Conservation (phyloP, 2,888 invertebrate species). For the Acleris emargana region DNA sequence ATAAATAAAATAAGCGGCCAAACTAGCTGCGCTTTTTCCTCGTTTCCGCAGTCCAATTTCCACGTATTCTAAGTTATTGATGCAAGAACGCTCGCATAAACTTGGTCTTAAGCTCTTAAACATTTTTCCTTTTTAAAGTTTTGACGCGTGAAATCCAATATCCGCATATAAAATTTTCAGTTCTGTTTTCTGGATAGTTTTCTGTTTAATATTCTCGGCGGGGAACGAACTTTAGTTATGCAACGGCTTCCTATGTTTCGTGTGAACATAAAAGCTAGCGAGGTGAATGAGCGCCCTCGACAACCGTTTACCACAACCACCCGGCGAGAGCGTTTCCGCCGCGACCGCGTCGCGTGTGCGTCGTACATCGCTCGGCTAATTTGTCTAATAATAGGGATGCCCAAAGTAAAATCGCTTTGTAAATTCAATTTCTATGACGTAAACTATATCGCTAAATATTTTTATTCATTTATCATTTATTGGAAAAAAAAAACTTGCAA, state of each 20-base stretch:
- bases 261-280: conserved; percentile 46
- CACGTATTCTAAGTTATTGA: conserved; percentile 9
- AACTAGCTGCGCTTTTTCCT: conserved; percentile 2
- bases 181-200: conserved; percentile 35
- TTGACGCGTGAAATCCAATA: conserved; percentile 38
- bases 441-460: too few species aligned
- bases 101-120: conserved; percentile 28
- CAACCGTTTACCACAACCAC: conserved; percentile 53
- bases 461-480: too few species aligned
- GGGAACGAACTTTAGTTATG: conserved; percentile 30
- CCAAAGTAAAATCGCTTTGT: too few species aligned
- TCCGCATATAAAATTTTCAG: conserved; percentile 36
- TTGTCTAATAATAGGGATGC: not conserved
- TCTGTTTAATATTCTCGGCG: conserved; percentile 34
- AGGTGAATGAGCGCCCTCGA: conserved; percentile 51
- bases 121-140: conserved; percentile 30
- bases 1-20: too few species aligned
- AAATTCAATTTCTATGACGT: too few species aligned
- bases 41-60: conserved; percentile 10
- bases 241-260: conserved; percentile 39
- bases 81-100: conserved; percentile 18
- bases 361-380: conserved; percentile 44
- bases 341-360: conserved; percentile 36
- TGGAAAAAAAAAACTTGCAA: too few species aligned
- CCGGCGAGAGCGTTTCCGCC: conserved; percentile 43